Evolutionary conservation across 2,888 invertebrate genomes (phyloP).

Genomic region (Tenodera sinensis): DNA sequence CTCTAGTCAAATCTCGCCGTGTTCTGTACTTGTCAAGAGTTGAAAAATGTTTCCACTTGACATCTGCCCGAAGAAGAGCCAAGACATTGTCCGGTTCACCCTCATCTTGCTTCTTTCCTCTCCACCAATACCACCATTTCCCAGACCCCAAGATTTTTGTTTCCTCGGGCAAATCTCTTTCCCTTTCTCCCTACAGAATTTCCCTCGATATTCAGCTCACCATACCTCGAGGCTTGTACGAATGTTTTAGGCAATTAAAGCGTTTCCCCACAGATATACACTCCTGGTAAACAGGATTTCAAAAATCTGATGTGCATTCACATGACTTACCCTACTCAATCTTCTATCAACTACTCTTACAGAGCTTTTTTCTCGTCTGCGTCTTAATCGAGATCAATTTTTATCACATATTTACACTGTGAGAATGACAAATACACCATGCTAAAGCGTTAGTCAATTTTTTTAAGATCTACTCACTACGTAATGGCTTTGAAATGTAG

Average conservation of each 20-base stretch:
- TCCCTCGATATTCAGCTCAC: neutral
- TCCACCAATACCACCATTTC: neutral
- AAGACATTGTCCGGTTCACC: neutral
- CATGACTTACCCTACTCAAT: too few species aligned
- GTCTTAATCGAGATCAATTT: too few species aligned
- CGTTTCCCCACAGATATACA: neutral
- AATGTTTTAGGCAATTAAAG: neutral
- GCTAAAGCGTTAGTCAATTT: too few species aligned
- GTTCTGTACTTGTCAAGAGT: neutral
- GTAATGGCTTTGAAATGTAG: too few species aligned
- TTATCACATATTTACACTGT: too few species aligned
- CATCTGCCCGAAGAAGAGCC: neutral
- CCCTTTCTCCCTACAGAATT: neutral
- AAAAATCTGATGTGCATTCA: too few species aligned
- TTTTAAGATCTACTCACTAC: too few species aligned
- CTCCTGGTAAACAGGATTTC: too few species aligned
- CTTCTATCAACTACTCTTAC: too few species aligned
- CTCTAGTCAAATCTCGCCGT: neutral
- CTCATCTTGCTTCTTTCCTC: neutral
- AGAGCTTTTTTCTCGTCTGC: too few species aligned
- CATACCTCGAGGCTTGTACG: neutral
- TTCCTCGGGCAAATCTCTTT: neutral
- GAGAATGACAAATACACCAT: too few species aligned
- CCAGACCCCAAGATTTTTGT: neutral
- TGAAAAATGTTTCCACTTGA: neutral